Conservation (phyloP, 2,888 invertebrate genomes). For the Alcis repandata region DNA sequence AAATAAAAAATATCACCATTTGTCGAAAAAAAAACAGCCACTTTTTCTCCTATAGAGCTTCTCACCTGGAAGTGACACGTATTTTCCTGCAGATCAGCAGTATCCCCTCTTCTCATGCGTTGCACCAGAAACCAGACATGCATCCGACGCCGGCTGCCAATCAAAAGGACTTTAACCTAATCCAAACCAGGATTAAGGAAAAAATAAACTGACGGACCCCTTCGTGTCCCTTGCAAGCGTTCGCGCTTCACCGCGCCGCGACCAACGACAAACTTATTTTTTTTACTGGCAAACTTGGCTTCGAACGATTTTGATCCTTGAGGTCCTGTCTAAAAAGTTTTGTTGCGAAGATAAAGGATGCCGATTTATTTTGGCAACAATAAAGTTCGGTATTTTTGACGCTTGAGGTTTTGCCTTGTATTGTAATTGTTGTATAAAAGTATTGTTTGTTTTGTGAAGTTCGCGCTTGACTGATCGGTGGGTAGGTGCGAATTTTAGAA, state of each 20-base stretch:
- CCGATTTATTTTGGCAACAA: conserved; percentile 3
- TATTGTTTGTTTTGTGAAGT: conserved; percentile 76
- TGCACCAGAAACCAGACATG: conserved; percentile 64
- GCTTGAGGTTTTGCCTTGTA: conserved; percentile 82
- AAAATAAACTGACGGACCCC: conserved; percentile 81
- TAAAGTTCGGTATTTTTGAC: conserved; percentile 73
- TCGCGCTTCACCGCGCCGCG: conserved; percentile 78
- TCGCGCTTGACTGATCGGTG: conserved; percentile 60
- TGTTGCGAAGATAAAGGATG: neutral
- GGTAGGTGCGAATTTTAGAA: conserved; percentile 62
- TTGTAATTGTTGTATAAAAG: conserved; percentile 80
- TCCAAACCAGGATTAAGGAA: conserved; percentile 84
- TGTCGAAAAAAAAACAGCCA: neutral
- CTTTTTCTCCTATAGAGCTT: neutral
- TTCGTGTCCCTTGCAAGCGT: conserved; percentile 80
- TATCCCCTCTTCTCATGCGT: conserved; percentile 48
- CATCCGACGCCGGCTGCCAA: conserved; percentile 84
- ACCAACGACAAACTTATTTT: conserved; percentile 34
- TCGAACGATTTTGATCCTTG: conserved; percentile 49
- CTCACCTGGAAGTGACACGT: conserved; percentile 29
- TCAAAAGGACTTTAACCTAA: conserved; percentile 85
- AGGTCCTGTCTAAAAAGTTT: conserved; percentile 8
- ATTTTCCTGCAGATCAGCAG: conserved; percentile 50
- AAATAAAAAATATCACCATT: neutral
- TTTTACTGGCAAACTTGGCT: conserved; percentile 21